Base-by-base conservation (phyloP, 2,888 invertebrate genomes). In the Apodemia duryi region DNA sequence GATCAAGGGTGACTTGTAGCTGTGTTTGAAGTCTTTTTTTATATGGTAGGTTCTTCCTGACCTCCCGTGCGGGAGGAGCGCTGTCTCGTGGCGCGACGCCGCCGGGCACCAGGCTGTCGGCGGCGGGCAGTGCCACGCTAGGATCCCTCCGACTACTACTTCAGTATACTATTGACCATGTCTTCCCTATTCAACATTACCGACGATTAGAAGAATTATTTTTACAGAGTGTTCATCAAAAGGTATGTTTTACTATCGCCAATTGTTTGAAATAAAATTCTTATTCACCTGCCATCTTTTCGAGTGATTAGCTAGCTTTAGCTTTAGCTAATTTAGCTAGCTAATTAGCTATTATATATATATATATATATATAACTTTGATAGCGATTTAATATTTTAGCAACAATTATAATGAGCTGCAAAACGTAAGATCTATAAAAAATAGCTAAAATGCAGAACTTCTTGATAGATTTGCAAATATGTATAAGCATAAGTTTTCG, bases 111-210 rank as follows among this genome's bases (percentile, higher is more conserved):
- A 90, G 96, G 70, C 92, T 96, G 63, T 94, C 94, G 52, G 91
- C 93, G 62, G 87, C 88, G 61, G 88, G 87, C 72, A 77, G 84
- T 72, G 85, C 91, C 69, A 93, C 94, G 32, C 93, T 97, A 68
- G 98, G 98, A 72, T 97, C 97, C 28, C 89, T 98, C 72, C 94
- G 98, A 68, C 93, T 98, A 65, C 95, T 96, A 81, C 94, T 98
- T 71, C 95, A 97, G 79, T 98, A 98, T 86, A 96, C 96, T 28
- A 96, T 97, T 61, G 98, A 98, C 91, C 95, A 97, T 85, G 97
- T 98, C 64, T 97, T 98, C 88, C 95, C 96, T 54, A 93, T 96
- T 65, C 94, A 95, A 74, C 95, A 95, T 75, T 98, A 98, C 81
- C 94, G 95, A 72, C 93, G 94, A 74, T 93, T 98, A 13, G 94